Percentiles rank a stretch among this genome's conserved stretches.
These are phyloP conservation scores for Chelon auratus DNA, from an alignment of 2,797 vertebrate species.

Conservation along the genomic window DNA sequence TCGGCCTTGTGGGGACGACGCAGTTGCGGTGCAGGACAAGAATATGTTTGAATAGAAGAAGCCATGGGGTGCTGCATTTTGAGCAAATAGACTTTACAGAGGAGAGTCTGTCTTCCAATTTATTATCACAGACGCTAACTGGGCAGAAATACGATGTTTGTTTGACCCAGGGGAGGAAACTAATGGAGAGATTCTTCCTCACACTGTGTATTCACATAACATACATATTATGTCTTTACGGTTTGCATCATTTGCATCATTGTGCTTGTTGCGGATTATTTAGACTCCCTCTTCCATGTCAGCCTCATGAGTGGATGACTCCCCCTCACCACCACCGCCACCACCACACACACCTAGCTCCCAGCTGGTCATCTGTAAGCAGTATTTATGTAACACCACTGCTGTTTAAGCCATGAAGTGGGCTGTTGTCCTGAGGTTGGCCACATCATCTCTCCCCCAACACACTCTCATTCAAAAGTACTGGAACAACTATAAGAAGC, in stretches of 20 bases:
- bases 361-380: constrained; percentile 42
- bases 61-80: constrained; percentile 1
- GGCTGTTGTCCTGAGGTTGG: constrained; percentile 63
- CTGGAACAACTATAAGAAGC: constrained; percentile 59
- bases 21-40: constrained; percentile 17
- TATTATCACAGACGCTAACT: constrained; percentile 1
- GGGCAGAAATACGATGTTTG: constrained; percentile 6
- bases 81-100: constrained; percentile 13
- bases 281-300: background rate
- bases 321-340: too few relatives aligned
- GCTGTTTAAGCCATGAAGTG: constrained; percentile 76
- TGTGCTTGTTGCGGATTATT: constrained; percentile 16
- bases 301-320: constrained; percentile 40
- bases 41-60: constrained; percentile 30
- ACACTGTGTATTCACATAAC: background rate
- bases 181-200: background rate
- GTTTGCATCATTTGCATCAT: constrained; percentile 10
- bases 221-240: background rate
- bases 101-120: background rate
- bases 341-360: background rate
- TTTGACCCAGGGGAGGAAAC: constrained; percentile 3
- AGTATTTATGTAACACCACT: constrained; percentile 65
- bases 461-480: constrained; percentile 15
- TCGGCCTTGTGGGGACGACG: constrained; percentile 7
- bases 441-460: constrained; percentile 13